These are phyloP conservation scores for Phrynocephalus versicolor DNA, from an alignment of 2,113 vertebrate genomes.

Conservation along the genomic window DNA sequence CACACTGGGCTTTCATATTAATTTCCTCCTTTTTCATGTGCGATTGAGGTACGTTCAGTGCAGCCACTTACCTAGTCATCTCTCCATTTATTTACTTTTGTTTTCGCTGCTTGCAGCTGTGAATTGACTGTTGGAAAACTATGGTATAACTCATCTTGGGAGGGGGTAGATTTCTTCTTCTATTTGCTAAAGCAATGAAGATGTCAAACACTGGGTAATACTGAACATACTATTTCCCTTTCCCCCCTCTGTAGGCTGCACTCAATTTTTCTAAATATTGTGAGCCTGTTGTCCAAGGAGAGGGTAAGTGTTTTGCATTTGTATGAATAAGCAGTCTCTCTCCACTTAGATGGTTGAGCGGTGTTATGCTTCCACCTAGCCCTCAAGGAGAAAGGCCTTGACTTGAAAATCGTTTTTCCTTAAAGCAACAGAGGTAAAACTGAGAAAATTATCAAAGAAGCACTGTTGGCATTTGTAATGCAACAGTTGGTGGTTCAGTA, in stretches of 20 bases:
- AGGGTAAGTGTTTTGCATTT: conserved; percentile 81
- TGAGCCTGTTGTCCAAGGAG: conserved; percentile 89
- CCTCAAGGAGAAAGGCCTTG: too few relatives aligned
- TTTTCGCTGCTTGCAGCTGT: background rate
- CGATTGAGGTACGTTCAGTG: background rate
- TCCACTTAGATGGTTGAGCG: too few relatives aligned
- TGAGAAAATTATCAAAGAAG: too few relatives aligned
- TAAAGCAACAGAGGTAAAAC: too few relatives aligned
- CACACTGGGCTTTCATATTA: too few relatives aligned
- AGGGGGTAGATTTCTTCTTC: background rate
- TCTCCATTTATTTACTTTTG: background rate
- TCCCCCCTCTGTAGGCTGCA: conserved; percentile 76
- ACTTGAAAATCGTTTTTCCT: too few relatives aligned
- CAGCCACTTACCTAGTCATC: background rate
- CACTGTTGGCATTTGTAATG: too few relatives aligned
- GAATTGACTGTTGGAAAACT: background rate
- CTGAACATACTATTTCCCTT: background rate
- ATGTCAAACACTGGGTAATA: background rate
- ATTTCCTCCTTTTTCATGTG: background rate
- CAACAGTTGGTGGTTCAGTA: too few relatives aligned
- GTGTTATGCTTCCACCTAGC: too few relatives aligned
- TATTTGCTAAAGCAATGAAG: background rate
- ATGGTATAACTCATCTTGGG: background rate
- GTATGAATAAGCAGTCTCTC: background rate
- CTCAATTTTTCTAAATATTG: conserved; percentile 97